These are phyloP conservation scores for Ostrea denselamellosa DNA, from an alignment of 1,140 invertebrate species.

Conservation along the genomic window DNA sequence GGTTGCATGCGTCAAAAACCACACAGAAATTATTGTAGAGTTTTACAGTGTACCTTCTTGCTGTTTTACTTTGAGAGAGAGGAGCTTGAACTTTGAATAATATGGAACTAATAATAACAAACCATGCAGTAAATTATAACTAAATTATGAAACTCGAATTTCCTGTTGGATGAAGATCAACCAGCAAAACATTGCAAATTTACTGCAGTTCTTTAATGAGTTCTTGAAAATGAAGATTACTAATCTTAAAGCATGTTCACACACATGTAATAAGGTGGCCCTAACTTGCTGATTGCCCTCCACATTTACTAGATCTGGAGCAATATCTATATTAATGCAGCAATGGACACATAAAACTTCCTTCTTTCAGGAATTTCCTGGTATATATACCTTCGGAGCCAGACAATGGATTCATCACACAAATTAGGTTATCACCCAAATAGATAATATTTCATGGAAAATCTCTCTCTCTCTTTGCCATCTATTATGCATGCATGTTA, in stretches of 20 bases:
- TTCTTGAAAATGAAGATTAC: neutral
- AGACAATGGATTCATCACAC: constrained; percentile 29
- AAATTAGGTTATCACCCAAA: neutral
- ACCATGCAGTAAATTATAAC: constrained; percentile 21
- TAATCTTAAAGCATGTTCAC: neutral
- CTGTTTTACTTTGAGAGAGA: neutral
- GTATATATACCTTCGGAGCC: neutral
- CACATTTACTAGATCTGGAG: neutral
- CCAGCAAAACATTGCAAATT: neutral
- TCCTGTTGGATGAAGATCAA: constrained; percentile 22
- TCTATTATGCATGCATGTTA: neutral
- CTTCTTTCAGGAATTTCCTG: neutral
- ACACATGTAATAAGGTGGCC: neutral
- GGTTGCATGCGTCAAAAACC: neutral
- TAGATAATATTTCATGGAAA: neutral
- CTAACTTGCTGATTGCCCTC: neutral
- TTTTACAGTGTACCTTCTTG: neutral
- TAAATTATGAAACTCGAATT: neutral
- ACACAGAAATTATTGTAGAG: neutral
- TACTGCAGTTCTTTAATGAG: constrained; percentile 1
- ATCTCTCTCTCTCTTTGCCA: neutral
- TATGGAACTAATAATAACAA: constrained; percentile 29
- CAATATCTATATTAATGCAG: neutral
- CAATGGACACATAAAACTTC: neutral
- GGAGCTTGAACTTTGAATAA: neutral